phyloP scores from a whole-genome alignment of 37 sponge, comb jelly and placozoan genomes.

The Ephydatia muelleri region DNA sequence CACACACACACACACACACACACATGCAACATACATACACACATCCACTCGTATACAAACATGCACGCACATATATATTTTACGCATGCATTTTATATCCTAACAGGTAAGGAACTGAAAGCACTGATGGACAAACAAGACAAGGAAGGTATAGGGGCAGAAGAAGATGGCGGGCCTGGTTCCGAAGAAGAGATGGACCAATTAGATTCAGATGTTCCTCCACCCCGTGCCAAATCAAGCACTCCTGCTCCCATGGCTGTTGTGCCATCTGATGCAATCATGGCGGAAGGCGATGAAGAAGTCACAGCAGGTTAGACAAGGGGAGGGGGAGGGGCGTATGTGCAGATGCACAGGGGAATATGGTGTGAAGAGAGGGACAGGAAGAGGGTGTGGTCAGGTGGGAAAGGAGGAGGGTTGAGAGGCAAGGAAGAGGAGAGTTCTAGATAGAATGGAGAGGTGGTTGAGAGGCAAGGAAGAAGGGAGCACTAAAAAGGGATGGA shows the following conservation, averaged over 20 bases:
- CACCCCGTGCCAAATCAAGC: not conserved
- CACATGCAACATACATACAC: not conserved
- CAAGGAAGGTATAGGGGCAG: not conserved
- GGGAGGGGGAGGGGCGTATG: not conserved
- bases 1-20: not conserved
- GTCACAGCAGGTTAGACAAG: not conserved
- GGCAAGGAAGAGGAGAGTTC: not conserved
- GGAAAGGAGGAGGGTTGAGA: not conserved
- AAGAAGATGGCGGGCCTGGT: slow-evolving; percentile 27
- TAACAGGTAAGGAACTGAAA: slow-evolving; percentile 67
- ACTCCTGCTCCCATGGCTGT: no score
- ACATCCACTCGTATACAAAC: no score
- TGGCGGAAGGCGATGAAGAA: not conserved
- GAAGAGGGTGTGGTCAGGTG: not conserved
- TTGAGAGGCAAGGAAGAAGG: not conserved
- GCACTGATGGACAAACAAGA: slow-evolving; percentile 73
- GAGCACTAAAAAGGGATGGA: not conserved
- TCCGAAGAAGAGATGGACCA: slow-evolving; percentile 19
- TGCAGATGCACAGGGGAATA: not conserved
- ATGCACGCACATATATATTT: no score
- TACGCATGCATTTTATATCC: no score
- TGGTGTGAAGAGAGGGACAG: not conserved
- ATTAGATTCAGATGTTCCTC: no score
- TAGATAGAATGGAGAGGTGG: not conserved
- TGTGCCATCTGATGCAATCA: not conserved